Percentiles rank a stretch among this genome's conserved stretches.
These are phyloP conservation scores for Trididemnum nubilum DNA, from an alignment of 23 tunicate species.

Conservation along the genomic window DNA sequence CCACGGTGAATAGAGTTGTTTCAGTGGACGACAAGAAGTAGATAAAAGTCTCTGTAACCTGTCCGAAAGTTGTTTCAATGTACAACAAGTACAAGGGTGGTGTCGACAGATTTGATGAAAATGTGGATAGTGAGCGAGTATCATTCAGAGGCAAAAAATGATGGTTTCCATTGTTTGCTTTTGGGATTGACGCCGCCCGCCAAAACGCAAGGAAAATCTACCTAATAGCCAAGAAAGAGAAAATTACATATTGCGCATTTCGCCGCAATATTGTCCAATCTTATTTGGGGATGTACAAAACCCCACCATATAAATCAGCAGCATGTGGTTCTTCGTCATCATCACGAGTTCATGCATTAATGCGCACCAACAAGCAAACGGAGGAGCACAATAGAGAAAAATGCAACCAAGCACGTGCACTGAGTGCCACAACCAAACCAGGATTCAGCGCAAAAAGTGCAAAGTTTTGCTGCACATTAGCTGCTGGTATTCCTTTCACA, in stretches of 20 bases:
- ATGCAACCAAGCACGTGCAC: too few species aligned
- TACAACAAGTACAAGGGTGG: neutral
- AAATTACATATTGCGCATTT: neutral
- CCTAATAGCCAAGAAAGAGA: neutral
- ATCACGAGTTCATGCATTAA: neutral
- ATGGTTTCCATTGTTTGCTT: slow-evolving; percentile 19
- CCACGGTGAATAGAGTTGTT: neutral
- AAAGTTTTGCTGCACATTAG: too few species aligned
- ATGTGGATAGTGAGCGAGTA: neutral
- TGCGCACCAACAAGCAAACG: too few species aligned
- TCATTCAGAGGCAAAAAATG: neutral
- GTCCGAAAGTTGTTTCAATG: neutral
- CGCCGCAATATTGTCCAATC: slow-evolving; percentile 10
- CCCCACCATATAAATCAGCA: neutral
- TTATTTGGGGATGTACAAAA: neutral
- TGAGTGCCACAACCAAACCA: too few species aligned
- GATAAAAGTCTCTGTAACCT: neutral
- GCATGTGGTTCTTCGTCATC: neutral
- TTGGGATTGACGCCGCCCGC: slow-evolving; percentile 3
- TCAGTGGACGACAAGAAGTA: neutral
- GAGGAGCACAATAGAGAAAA: too few species aligned
- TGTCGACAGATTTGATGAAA: neutral
- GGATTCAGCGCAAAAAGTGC: too few species aligned
- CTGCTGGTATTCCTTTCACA: too few species aligned
- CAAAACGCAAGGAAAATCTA: neutral